Evolutionary conservation across 2,888 invertebrate species (phyloP).

Genomic region (Brachyopa scutellaris): DNA sequence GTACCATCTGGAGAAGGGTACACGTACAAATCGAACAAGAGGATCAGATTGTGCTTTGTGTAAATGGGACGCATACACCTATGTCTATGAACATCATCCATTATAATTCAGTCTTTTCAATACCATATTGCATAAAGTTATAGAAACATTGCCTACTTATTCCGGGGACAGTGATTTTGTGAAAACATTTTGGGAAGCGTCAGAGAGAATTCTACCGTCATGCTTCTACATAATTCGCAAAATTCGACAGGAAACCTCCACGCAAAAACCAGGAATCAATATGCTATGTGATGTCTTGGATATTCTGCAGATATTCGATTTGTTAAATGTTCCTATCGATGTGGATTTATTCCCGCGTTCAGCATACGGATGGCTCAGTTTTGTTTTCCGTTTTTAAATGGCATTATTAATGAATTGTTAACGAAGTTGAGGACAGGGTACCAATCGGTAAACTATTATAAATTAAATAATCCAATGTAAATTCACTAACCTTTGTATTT

Average conservation of each 20-base stretch:
- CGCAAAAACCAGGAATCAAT: constrained; percentile 88
- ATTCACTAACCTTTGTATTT: too few relatives aligned
- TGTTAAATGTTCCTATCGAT: constrained; percentile 84
- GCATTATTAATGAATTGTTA: too few relatives aligned
- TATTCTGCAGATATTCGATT: constrained; percentile 86
- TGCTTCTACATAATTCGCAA: constrained; percentile 89
- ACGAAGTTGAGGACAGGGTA: too few relatives aligned
- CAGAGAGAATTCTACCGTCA: constrained; percentile 89
- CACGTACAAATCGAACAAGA: constrained; percentile 89
- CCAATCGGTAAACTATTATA: too few relatives aligned
- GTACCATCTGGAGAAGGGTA: constrained; percentile 92
- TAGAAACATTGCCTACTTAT: constrained; percentile 86
- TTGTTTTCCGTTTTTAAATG: too few relatives aligned
- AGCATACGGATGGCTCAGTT: constrained; percentile 86
- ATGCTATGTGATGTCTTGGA: constrained; percentile 89
- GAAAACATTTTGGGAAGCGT: constrained; percentile 91
- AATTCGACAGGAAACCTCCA: constrained; percentile 87
- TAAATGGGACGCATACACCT: constrained; percentile 90
- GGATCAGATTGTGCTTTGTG: constrained; percentile 91
- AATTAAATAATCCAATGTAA: too few relatives aligned
- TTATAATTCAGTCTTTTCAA: constrained; percentile 91
- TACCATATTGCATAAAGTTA: constrained; percentile 87
- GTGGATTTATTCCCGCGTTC: constrained; percentile 87
- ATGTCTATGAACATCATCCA: constrained; percentile 91
- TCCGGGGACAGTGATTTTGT: constrained; percentile 84